These are phyloP conservation scores for Dicaeum eximium DNA, from an alignment of 2,113 vertebrate species.

Conservation along the genomic window DNA sequence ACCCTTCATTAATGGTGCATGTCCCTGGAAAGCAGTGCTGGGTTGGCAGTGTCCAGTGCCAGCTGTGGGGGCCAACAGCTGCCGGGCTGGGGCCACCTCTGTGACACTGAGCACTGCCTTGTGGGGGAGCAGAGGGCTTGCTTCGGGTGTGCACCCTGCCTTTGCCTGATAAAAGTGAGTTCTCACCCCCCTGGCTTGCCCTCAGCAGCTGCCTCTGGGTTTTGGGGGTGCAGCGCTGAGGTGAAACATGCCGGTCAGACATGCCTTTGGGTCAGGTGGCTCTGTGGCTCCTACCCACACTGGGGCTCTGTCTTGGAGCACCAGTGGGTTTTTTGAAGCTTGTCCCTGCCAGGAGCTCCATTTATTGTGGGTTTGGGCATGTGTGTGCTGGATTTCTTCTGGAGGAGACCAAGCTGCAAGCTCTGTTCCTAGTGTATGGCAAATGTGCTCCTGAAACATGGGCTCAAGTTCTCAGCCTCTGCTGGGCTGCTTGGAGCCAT, in stretches of 20 bases:
- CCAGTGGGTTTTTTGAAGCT: background rate
- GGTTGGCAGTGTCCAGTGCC: conserved; percentile 36
- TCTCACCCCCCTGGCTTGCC: background rate
- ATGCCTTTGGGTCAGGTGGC: fast-evolving
- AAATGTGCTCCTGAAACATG: fast-evolving
- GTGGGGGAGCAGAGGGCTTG: background rate
- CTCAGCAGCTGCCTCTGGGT: background rate
- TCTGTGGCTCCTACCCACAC: fast-evolving
- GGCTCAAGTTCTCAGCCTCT: background rate
- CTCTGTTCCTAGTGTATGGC: background rate
- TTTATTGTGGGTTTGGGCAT: background rate
- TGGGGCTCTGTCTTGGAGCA: background rate
- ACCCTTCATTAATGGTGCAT: conserved; percentile 54
- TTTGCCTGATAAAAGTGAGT: background rate
- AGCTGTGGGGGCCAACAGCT: conserved; percentile 50
- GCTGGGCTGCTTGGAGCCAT: background rate
- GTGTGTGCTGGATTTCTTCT: background rate
- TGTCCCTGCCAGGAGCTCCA: background rate
- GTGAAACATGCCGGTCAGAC: fast-evolving
- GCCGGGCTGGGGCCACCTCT: background rate
- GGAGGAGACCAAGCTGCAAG: background rate
- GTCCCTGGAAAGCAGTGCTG: conserved; percentile 40
- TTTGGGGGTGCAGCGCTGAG: background rate
- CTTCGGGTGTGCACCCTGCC: fast-evolving
- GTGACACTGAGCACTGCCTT: background rate